These are phyloP conservation scores for Drusus annulatus DNA, from an alignment of 1,140 invertebrate genomes.

Conservation along the genomic window DNA sequence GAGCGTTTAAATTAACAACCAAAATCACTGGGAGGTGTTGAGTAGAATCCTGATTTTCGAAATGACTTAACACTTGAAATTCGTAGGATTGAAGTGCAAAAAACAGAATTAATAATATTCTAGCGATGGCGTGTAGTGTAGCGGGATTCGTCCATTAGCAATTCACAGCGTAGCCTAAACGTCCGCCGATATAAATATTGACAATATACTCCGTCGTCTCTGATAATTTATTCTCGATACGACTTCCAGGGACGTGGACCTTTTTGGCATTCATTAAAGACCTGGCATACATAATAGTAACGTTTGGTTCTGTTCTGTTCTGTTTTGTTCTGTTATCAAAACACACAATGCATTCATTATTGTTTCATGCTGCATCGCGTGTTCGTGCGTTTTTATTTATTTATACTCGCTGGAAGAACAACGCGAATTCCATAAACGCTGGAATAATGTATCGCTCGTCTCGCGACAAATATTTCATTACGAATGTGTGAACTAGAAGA, in stretches of 20 bases:
- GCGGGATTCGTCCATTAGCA: conserved; percentile 16
- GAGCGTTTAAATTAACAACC: too few relatives aligned
- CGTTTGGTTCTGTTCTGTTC: conserved; percentile 40
- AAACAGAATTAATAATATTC: neutral
- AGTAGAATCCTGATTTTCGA: too few relatives aligned
- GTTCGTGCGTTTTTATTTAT: conserved; percentile 30
- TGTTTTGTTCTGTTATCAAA: conserved; percentile 44
- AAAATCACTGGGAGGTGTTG: too few relatives aligned
- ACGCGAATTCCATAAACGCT: neutral
- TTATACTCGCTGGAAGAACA: neutral
- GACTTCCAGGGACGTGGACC: conserved; percentile 39
- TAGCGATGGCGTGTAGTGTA: neutral
- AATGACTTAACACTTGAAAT: too few relatives aligned
- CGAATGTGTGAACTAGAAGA: conserved; percentile 34
- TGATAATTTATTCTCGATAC: conserved; percentile 37
- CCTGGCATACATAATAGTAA: conserved; percentile 40
- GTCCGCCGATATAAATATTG: conserved; percentile 39
- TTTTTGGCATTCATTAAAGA: conserved; percentile 43
- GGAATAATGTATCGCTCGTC: conserved; percentile 15
- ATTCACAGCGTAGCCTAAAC: conserved; percentile 21
- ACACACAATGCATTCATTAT: conserved; percentile 38
- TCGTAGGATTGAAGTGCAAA: neutral
- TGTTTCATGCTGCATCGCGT: conserved; percentile 22
- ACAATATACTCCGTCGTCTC: conserved; percentile 26
- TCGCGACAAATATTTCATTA: conserved; percentile 6